Conservation (phyloP, 2,888 invertebrate genomes). For the Patella depressa region DNA sequence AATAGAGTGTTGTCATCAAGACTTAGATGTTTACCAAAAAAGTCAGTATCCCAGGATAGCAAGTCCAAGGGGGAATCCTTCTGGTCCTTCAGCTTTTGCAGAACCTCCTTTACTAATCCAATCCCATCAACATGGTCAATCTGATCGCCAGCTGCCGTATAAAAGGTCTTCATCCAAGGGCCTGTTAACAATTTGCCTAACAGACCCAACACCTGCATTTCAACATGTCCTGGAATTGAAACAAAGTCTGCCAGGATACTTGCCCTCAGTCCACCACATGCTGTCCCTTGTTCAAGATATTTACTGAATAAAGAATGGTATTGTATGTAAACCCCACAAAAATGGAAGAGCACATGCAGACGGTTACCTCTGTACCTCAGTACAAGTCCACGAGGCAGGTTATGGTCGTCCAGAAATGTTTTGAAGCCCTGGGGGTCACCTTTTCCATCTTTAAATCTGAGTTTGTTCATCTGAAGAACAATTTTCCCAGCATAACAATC, state of each 20-base stretch:
- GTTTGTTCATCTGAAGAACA: slow-evolving; percentile 38
- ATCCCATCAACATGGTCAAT: slow-evolving; percentile 19
- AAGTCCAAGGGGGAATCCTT: background rate
- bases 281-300: slow-evolving; percentile 22
- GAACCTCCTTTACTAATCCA: slow-evolving; percentile 14
- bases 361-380: slow-evolving; percentile 35
- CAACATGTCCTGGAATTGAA: slow-evolving; percentile 13
- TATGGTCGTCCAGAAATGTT: slow-evolving; percentile 27
- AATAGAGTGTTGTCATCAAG: background rate
- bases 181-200: slow-evolving; percentile 28
- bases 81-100: slow-evolving; percentile 10
- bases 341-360: slow-evolving; percentile 37
- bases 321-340: slow-evolving; percentile 23
- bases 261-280: slow-evolving; percentile 31
- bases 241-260: slow-evolving; percentile 25
- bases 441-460: slow-evolving; percentile 36
- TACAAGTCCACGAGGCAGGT: slow-evolving; percentile 29
- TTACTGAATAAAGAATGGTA: slow-evolving; percentile 19
- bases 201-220: slow-evolving; percentile 35
- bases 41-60: slow-evolving; percentile 13
- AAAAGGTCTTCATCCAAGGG: slow-evolving; percentile 34
- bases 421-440: slow-evolving; percentile 39
- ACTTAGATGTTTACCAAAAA: slow-evolving; percentile 13
- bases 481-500: slow-evolving; percentile 38
- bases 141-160: slow-evolving; percentile 20